Base-by-base conservation (phyloP, 2,888 invertebrate species). In the Melitaea athalia region DNA sequence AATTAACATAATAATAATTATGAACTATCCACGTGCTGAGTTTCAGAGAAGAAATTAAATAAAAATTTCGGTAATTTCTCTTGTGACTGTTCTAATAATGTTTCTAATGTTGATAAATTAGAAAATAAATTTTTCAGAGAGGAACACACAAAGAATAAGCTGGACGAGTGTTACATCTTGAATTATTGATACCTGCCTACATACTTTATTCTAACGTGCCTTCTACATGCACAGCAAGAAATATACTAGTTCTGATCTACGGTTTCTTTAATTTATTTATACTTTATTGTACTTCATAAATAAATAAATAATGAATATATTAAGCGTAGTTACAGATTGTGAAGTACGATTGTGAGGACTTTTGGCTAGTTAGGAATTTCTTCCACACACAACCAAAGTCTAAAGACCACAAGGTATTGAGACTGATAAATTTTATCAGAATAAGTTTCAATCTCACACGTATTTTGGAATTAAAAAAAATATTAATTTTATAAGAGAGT, bases 101-200 rank as follows among this genome's bases (percentile, higher is more conserved):
- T 49, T 52, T 61, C 14, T 42, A 42, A 45, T 33, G 24, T 6
- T 57, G 57, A 67, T 62, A 67, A 67, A 33, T 55, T 55, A 62
- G 55, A 17, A 38, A 24, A 45, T 17, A 24, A 55, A 47, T 49
- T 66, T 66, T 55, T 47, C 65, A 45, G 53, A n/a, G 55, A 12
- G 31, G 14, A 55, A 31, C 53, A 31, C 61, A 24, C 60, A 55
- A 33, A 15, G 45, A 45, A 60, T 60, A 60, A 62, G 55, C 55
- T 62, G 55, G 17, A 47, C 47, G 38, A 14, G 57, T 59, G 47
- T 12, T 31, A 59, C 55, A 42, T n/a, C 10, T 42, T 60, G 55
- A 52, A 43, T 65, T 69, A 69, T 69, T 69, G 62, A 63, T 33
- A 60, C 59, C 55, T 65, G 59, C 64, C 61, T 64, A 50, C 64